Evolutionary conservation across 2,797 vertebrate genomes (phyloP), one percentile per base, ranked within the genome.

Genomic region (Artibeus jamaicensis): DNA sequence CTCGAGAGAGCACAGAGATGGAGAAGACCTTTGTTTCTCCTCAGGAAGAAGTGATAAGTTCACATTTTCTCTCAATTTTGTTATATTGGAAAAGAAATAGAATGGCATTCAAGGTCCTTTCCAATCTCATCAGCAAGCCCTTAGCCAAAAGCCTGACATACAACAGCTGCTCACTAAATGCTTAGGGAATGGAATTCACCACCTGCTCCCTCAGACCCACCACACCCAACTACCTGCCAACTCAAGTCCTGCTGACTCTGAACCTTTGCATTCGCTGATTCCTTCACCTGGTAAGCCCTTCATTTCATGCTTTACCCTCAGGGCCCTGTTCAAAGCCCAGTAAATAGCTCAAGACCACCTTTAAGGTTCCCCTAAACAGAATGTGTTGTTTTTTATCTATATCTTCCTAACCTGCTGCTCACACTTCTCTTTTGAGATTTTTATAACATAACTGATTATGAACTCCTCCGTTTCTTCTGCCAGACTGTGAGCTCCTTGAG

Each of bases 51-150:
- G 32, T 32, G 37, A 57, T 29, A 83, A 92, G 8, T 34, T 11
- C 48, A 82, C 71, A 44, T 85, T 93, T 78, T 11, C 74, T 82
- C 48, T 88, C 53, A 44, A n/a, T 65, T 92, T 86, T 81, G 65
- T 90, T 79, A 55, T 57, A 73, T n/a, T 86, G 62, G 59, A 57
- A 89, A 91, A 67, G 22, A 76, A 26, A 48, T 1, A 82, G 76
- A 86, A 26, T 6, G 73, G 39, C 68, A 90, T 57, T 68, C 85
- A 57, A 86, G 62, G 24, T 42, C 71, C 18, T 78, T 79, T 55
- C n/a, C 42, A 67, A 24, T 71, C 32, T 84, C 73, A 67, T 73
- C 81, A 74, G 21, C 50, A 48, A 55, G 42, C 44, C 74, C 39
- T 71, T 73, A 68, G 59, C 79, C 78, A 67, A 89, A 86, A 87